phyloP scores from a whole-genome alignment of 2,888 invertebrate genomes.

The Mythimna impura region DNA sequence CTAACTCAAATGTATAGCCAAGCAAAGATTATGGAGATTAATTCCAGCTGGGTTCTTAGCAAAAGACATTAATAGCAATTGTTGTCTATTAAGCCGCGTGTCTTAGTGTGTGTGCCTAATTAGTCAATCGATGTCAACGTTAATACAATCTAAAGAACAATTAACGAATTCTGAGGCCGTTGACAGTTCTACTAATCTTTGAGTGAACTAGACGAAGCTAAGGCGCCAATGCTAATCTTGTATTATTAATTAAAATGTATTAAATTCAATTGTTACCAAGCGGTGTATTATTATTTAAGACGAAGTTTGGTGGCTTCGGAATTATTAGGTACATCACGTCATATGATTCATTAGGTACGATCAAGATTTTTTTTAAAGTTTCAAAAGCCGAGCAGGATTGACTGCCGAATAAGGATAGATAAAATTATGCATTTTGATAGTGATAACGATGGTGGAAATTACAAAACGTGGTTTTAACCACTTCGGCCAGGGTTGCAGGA shows the following conservation, averaged over 20 bases:
- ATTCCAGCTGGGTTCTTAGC: slow-evolving; percentile 51
- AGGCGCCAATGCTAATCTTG: slow-evolving; percentile 2
- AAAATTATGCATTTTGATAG: too few relatives aligned
- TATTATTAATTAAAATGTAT: slow-evolving; percentile 15
- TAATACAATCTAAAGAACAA: slow-evolving; percentile 53
- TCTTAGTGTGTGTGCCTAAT: slow-evolving; percentile 34
- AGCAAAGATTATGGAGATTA: slow-evolving; percentile 63
- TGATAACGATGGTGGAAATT: too few relatives aligned
- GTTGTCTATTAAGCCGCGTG: slow-evolving; percentile 60
- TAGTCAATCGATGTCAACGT: slow-evolving; percentile 55
- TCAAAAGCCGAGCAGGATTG: too few relatives aligned
- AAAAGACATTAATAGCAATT: slow-evolving; percentile 68
- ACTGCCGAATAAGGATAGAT: too few relatives aligned
- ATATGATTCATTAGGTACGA: too few relatives aligned
- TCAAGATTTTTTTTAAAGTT: too few relatives aligned
- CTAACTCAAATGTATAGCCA: slow-evolving; percentile 53
- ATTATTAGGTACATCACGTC: too few relatives aligned
- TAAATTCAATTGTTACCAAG: background rate
- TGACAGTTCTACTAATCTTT: slow-evolving; percentile 46
- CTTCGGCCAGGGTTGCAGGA: too few relatives aligned
- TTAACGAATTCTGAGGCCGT: slow-evolving; percentile 56
- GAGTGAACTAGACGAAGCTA: slow-evolving; percentile 5
- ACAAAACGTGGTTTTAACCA: too few relatives aligned
- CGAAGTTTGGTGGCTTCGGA: too few relatives aligned
- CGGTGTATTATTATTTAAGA: too few relatives aligned